These are phyloP conservation scores for Polyodon spathula DNA, from an alignment of 2,113 vertebrate genomes.

Conservation along the genomic window DNA sequence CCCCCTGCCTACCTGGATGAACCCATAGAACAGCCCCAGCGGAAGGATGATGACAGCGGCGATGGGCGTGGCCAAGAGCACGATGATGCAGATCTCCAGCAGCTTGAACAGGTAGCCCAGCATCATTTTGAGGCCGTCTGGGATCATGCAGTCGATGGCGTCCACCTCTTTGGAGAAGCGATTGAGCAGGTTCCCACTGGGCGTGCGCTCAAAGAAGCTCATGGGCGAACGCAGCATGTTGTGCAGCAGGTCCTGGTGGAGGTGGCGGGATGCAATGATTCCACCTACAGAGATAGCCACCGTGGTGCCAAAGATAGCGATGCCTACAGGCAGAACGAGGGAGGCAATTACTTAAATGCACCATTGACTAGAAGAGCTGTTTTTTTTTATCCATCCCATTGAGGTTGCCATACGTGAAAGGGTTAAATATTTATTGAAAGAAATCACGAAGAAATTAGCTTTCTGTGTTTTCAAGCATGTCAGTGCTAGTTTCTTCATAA, in stretches of 20 bases:
- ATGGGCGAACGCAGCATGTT: constrained; percentile 65
- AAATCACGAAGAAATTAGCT: no score
- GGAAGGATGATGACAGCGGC: constrained; percentile 67
- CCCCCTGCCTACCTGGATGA: constrained; percentile 65
- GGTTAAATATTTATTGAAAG: no score
- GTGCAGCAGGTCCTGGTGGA: constrained; percentile 71
- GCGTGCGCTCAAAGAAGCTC: constrained; percentile 78
- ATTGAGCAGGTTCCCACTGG: constrained; percentile 73
- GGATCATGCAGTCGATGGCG: constrained; percentile 77
- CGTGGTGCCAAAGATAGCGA: constrained; percentile 70
- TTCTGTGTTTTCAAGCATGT: no score
- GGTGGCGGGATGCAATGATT: constrained; percentile 59
- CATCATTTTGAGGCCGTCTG: constrained; percentile 76
- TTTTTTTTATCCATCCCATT: no score
- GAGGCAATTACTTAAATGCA: no score
- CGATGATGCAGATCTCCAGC: constrained; percentile 76
- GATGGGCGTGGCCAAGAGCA: constrained; percentile 70
- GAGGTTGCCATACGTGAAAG: no score
- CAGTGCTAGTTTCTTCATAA: no score
- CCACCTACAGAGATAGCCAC: constrained; percentile 75
- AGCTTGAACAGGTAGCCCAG: constrained; percentile 75
- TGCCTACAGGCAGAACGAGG: no score
- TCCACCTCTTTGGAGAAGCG: constrained; percentile 83
- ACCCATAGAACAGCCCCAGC: constrained; percentile 65
- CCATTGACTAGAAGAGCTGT: no score